Evolutionary conservation across 1,140 invertebrate genomes (phyloP).

Genomic region (Holotrichia oblita): DNA sequence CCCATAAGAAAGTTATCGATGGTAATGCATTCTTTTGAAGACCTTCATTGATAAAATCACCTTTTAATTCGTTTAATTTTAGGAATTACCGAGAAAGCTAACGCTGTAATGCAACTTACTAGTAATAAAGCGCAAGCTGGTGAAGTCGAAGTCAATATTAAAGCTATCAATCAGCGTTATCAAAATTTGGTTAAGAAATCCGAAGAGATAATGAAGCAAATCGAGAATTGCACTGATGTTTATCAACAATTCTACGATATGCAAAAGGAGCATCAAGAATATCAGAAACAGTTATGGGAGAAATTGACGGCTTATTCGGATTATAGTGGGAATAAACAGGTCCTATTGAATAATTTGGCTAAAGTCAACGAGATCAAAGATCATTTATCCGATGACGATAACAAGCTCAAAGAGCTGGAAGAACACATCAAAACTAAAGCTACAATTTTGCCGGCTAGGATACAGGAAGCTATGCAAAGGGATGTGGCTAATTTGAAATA

Average conservation of each 20-base stretch:
- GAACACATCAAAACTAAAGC: conserved; percentile 75
- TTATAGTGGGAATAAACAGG: conserved; percentile 82
- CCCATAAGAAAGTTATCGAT: conserved; percentile 90
- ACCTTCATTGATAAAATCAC: conserved; percentile 20
- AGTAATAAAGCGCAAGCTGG: conserved; percentile 69
- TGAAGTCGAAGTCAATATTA: conserved; percentile 74
- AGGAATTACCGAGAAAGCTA: conserved; percentile 84
- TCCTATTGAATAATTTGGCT: conserved; percentile 74
- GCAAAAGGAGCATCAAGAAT: conserved; percentile 85
- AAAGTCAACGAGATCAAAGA: conserved; percentile 83
- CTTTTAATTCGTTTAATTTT: conserved; percentile 40
- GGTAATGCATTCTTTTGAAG: conserved; percentile 58
- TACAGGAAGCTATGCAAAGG: conserved; percentile 82
- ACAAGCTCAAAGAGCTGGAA: conserved; percentile 75
- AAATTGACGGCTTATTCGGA: conserved; percentile 79
- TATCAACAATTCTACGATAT: conserved; percentile 86
- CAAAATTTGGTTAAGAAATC: conserved; percentile 72
- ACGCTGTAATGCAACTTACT: conserved; percentile 69
- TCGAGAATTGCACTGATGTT: conserved; percentile 79
- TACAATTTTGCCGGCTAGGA: conserved; percentile 73
- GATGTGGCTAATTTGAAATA: conserved; percentile 78
- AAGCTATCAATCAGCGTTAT: conserved; percentile 78
- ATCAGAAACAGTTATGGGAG: conserved; percentile 89
- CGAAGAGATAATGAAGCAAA: conserved; percentile 70
- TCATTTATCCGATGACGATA: conserved; percentile 75